Evolutionary conservation across 2,888 invertebrate genomes (phyloP), one percentile per base, ranked within the genome.

Genomic region (Nymphalis c-album): DNA sequence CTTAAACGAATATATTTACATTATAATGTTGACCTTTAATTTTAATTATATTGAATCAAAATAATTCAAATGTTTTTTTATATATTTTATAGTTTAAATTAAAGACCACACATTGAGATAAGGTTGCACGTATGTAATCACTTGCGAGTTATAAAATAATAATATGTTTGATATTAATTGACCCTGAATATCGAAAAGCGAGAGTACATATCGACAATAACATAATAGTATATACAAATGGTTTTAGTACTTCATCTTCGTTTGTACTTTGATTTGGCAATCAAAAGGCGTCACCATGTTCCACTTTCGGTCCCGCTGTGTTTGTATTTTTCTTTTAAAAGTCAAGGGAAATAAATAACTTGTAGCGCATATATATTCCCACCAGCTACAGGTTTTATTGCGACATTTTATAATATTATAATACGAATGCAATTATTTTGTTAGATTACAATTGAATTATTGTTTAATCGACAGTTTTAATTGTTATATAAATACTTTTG

Each of bases 231-330:
- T 77, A 78, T 77, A 76, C 76, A 80, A 80, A 80, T 80, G 63
- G 63, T 60, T 69, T 72, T 70, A 69, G 72, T 72, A 75, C 75
- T 77, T 74, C 31, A 31, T 26, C 76, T 76, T 73, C 67, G 78
- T 81, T 79, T 79, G 78, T 65, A 46, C 47, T 68, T 60, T 76
- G 75, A 77, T 81, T 77, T 78, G 72, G 80, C 74, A 79, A 81
- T 73, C n/a, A 66, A 76, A 74, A 75, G 78, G 80, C 76, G 80
- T 73, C 66, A 59, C 50, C 68, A 60, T 62, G 71, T 76, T 73
- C 69, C 67, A 71, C 71, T 69, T 69, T 65, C 63, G 64, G 48
- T 67, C 63, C 46, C 18, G 68, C 59, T 72, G 69, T 67, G 64
- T 60, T 55, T 71, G 57, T 57, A 31, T 65, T 67, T 67, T 47